Evolutionary conservation across 2,113 vertebrate genomes (phyloP), one percentile per base, ranked within the genome.

Genomic region (Pelobates fuscus): DNA sequence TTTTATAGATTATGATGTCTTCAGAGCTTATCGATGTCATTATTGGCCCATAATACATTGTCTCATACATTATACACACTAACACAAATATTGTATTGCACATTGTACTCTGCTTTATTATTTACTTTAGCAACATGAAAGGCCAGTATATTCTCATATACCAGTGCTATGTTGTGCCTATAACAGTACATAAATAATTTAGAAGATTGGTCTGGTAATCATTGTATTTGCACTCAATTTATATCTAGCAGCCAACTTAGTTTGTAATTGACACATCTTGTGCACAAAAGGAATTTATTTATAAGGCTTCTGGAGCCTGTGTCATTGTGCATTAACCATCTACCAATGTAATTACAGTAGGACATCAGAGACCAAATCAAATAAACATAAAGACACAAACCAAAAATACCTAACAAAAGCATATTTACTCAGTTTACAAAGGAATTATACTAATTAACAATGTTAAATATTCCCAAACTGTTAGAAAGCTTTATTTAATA

Each of bases 181-280:
- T 52, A 52, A 52, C 14, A 52, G 46, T 18, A n/a, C 12, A n/a
- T 52, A 52, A 52, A 52, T 52, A 10, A 15, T 52, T n/a, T 52
- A 52, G 12, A n/a, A 11, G 2, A 14, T 52, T n/a, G 12, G 11
- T 52, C 18, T 52, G 18, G 17, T 15, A 5, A 52, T 52, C 18
- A n/a, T 15, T 52, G 46, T 2, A n/a, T 52, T 52, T 52, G 12
- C 18, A 14, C 1, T 52, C 11, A 5, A 52, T 52, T 17, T 17
- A 52, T 52, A 52, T 61, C 11, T 61, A 17, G 25, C 25, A 61
- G 25, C 25, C 18, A 15, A 61, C 58, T 27, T 5, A 15, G 12
- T 29, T 17, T 29, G 25, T 61, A 15, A 61, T n/a, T 61, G 25
- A 61, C 29, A 18, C 8, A 61, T 61, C 26, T 61, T 61, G 58